A percentile compares a stretch with the other conserved stretches of the same genome.
Conservation (phyloP, 2,113 vertebrate genomes). For the Butorides virescens region DNA sequence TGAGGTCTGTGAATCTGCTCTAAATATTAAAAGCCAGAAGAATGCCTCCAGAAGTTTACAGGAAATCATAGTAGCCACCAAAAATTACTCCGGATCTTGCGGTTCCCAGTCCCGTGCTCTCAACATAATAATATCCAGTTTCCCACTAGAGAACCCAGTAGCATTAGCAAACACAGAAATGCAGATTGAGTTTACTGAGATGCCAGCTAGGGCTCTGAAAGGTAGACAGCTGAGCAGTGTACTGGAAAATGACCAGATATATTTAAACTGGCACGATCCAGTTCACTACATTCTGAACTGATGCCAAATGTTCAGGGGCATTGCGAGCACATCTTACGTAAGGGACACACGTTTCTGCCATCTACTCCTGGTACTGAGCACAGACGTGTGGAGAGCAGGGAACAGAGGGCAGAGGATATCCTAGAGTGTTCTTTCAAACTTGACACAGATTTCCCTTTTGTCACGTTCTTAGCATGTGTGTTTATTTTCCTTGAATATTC, state of each 20-base stretch:
- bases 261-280: slow-evolving; percentile 50
- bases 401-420: slow-evolving; percentile 38
- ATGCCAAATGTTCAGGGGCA: slow-evolving; percentile 49
- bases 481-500: slow-evolving; percentile 61
- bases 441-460: slow-evolving; percentile 44
- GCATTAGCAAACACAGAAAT: slow-evolving; percentile 20
- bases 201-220: slow-evolving; percentile 48
- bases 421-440: slow-evolving; percentile 22
- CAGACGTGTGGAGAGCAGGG: not conserved
- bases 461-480: slow-evolving; percentile 39
- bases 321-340: not conserved
- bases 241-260: slow-evolving; percentile 59
- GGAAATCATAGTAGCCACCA: not conserved
- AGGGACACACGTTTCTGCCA: slow-evolving; percentile 3
- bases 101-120: not conserved
- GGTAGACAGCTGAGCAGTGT: slow-evolving; percentile 53
- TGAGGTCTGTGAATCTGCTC: not conserved
- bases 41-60: not conserved
- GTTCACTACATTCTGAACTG: slow-evolving; percentile 27
- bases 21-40: not conserved
- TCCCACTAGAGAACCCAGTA: not conserved
- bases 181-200: slow-evolving; percentile 11
- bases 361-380: not conserved
- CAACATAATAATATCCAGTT: not conserved
- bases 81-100: not conserved